Percentiles rank a stretch among this genome's conserved stretches.
Conservation (phyloP, 2,113 vertebrate species). For the Oncorhynchus gorbuscha region DNA sequence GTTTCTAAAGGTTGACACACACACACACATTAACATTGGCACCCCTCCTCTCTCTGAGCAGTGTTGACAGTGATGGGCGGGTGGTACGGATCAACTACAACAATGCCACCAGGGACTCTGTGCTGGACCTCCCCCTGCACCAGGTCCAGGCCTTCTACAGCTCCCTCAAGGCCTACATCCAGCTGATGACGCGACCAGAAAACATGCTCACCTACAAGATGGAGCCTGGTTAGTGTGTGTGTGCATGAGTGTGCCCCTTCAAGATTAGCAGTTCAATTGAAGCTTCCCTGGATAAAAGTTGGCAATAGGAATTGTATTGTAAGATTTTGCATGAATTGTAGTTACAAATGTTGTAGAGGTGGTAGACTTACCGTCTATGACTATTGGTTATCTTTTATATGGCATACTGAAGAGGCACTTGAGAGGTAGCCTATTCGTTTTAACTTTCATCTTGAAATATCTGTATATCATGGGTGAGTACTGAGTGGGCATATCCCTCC, state of each 20-base stretch:
- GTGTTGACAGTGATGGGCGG: constrained; percentile 75
- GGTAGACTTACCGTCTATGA: too few species aligned
- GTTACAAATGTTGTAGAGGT: not conserved
- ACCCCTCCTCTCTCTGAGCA: constrained; percentile 51
- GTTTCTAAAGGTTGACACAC: too few species aligned
- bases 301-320: not conserved
- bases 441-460: not conserved
- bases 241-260: too few species aligned
- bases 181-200: constrained; percentile 80
- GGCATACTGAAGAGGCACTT: too few species aligned
- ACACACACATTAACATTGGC: too few species aligned
- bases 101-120: constrained; percentile 88
- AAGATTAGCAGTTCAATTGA: too few species aligned
- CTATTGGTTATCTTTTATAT: too few species aligned
- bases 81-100: constrained; percentile 86
- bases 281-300: too few species aligned
- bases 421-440: not conserved
- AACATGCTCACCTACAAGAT: constrained; percentile 83
- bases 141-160: constrained; percentile 88
- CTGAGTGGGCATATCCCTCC: not conserved
- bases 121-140: constrained; percentile 84
- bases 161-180: constrained; percentile 81
- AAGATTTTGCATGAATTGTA: not conserved
- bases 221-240: constrained; percentile 83
- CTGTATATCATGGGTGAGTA: not conserved